phyloP scores from a whole-genome alignment of 2,797 vertebrate genomes.

The Numenius phaeopus region DNA sequence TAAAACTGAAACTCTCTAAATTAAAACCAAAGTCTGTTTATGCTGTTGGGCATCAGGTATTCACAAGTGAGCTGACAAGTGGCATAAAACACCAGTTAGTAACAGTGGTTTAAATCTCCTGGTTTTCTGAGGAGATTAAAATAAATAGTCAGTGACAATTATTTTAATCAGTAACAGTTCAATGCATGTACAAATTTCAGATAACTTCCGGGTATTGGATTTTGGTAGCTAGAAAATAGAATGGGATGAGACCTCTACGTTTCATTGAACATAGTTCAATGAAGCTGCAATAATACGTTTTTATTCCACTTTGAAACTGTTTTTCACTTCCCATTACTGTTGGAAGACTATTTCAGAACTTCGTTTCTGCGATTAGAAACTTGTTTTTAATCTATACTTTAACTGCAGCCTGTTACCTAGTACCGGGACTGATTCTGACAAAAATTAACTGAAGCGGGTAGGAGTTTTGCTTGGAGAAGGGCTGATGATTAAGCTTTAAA shows the following conservation, averaged over 20 bases:
- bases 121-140: not conserved
- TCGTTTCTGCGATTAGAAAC: not conserved
- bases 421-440: not conserved
- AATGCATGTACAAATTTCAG: not conserved
- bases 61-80: not conserved
- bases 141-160: not conserved
- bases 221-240: not conserved
- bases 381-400: not conserved
- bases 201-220: not conserved
- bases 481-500: constrained; percentile 64
- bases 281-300: not conserved
- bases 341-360: constrained; percentile 1
- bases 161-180: not conserved
- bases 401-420: not conserved
- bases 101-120: not conserved
- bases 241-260: not conserved
- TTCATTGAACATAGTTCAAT: not conserved
- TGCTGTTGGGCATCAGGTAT: not conserved
- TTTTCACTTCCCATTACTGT: not conserved
- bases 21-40: not conserved
- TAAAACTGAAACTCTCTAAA: not conserved
- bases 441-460: constrained; percentile 36
- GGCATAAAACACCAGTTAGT: not conserved
- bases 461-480: constrained; percentile 40
- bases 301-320: not conserved